Conservation (phyloP, 2,797 vertebrate genomes). For the Alca torda region DNA sequence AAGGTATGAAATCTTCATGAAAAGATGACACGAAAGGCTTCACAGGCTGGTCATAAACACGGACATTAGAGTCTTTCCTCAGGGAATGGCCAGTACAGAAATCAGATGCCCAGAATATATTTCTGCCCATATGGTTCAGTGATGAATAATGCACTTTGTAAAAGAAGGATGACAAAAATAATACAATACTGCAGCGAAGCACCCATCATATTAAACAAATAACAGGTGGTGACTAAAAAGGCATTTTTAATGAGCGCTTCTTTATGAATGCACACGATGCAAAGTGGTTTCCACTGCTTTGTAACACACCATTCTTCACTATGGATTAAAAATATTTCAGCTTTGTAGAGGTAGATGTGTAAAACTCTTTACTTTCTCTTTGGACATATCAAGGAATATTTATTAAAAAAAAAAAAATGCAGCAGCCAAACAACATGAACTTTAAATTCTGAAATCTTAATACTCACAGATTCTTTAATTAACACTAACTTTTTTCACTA, state of each 20-base stretch:
- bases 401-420: neutral
- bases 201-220: slow-evolving; percentile 25
- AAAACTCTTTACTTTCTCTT: neutral
- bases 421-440: neutral
- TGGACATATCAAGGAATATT: neutral
- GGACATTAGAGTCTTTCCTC: neutral
- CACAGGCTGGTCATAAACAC: neutral
- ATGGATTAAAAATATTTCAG: neutral
- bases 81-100: slow-evolving; percentile 27
- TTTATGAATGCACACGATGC: neutral
- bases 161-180: neutral
- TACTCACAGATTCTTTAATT: neutral
- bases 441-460: neutral
- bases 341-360: neutral
- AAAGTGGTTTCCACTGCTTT: slow-evolving; percentile 23
- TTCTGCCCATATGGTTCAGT: slow-evolving; percentile 30
- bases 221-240: slow-evolving; percentile 48
- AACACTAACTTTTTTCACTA: neutral
- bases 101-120: slow-evolving; percentile 31
- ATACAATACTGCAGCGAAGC: neutral
- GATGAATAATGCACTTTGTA: slow-evolving; percentile 15
- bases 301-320: neutral
- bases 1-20: neutral
- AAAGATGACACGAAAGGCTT: slow-evolving; percentile 16
- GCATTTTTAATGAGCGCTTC: slow-evolving; percentile 42